phyloP scores from a whole-genome alignment of 2,797 vertebrate genomes.

The Champsocephalus esox region DNA sequence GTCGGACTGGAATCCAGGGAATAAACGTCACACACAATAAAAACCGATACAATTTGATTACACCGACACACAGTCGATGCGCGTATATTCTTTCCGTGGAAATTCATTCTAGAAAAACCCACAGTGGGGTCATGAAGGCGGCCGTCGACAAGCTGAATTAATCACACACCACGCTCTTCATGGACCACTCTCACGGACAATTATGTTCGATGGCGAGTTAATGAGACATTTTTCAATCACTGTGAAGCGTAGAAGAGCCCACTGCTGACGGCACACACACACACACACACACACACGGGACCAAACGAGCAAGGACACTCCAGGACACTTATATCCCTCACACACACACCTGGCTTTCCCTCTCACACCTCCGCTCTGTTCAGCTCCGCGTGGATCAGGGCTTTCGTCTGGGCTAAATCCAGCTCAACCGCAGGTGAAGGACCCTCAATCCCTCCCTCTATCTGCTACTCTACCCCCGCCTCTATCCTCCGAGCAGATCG shows the following conservation, averaged over 20 bases:
- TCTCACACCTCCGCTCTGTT: conserved; percentile 65
- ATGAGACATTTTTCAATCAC: conserved; percentile 64
- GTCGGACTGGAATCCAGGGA: neutral
- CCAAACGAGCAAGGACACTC: too few relatives aligned
- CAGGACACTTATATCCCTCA: too few relatives aligned
- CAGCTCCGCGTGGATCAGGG: conserved; percentile 47
- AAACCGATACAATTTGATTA: neutral
- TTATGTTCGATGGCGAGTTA: conserved; percentile 48
- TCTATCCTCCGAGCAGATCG: conserved; percentile 20
- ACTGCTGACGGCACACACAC: conserved; percentile 24
- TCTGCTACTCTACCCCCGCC: conserved; percentile 27
- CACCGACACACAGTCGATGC: neutral
- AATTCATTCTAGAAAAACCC: conserved; percentile 31
- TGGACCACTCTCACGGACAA: conserved; percentile 48
- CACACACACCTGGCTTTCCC: conserved; percentile 47
- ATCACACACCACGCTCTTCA: conserved; percentile 55
- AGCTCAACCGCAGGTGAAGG: conserved; percentile 69
- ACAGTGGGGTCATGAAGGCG: conserved; percentile 43
- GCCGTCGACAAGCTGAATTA: conserved; percentile 41
- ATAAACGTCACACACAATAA: neutral
- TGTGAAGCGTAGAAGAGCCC: conserved; percentile 33
- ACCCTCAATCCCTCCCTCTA: conserved; percentile 58
- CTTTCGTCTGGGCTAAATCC: conserved; percentile 68
- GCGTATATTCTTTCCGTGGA: conserved; percentile 11
- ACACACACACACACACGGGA: conserved; percentile 24